Evolutionary conservation across 2,797 vertebrate genomes (phyloP).

Genomic region (Taenioides sp.): DNA sequence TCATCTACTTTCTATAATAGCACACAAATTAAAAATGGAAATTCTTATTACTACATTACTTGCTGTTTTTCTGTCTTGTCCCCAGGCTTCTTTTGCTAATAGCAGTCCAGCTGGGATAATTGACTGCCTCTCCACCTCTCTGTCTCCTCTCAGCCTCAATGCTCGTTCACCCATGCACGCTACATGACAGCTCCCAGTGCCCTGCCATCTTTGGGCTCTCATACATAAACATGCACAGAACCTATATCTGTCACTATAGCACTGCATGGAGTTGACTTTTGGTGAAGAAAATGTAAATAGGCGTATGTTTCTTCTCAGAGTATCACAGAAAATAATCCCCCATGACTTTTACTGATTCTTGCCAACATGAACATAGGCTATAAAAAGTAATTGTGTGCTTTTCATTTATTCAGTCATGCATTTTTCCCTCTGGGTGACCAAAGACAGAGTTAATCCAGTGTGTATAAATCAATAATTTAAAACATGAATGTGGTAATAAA

Average conservation of each 20-base stretch:
- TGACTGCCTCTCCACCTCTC: conserved; percentile 55
- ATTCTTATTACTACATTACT: conserved; percentile 20
- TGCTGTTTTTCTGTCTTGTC: conserved; percentile 57
- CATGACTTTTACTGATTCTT: conserved; percentile 31
- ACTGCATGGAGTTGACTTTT: conserved; percentile 27
- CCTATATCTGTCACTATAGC: conserved; percentile 62
- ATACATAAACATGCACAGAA: conserved; percentile 43
- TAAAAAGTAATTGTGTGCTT: not conserved
- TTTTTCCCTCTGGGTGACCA: conserved; percentile 14
- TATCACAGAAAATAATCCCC: conserved; percentile 23
- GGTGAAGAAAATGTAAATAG: conserved; percentile 54
- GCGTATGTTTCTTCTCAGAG: conserved; percentile 14
- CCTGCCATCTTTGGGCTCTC: conserved; percentile 37
- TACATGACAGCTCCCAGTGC: conserved; percentile 42
- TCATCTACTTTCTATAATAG: not conserved
- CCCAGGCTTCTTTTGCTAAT: conserved; percentile 54
- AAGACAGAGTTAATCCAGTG: conserved; percentile 3
- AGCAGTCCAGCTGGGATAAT: conserved; percentile 71
- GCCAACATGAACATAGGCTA: conserved; percentile 22
- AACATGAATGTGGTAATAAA: conserved; percentile 27
- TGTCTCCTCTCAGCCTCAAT: conserved; percentile 54
- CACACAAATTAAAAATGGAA: not conserved
- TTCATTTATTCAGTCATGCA: not conserved
- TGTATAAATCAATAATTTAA: conserved; percentile 24
- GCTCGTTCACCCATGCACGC: conserved; percentile 49